These are phyloP conservation scores for Lepidocyrtinus sp. DNA, from an alignment of 2,888 invertebrate genomes.

Conservation along the genomic window DNA sequence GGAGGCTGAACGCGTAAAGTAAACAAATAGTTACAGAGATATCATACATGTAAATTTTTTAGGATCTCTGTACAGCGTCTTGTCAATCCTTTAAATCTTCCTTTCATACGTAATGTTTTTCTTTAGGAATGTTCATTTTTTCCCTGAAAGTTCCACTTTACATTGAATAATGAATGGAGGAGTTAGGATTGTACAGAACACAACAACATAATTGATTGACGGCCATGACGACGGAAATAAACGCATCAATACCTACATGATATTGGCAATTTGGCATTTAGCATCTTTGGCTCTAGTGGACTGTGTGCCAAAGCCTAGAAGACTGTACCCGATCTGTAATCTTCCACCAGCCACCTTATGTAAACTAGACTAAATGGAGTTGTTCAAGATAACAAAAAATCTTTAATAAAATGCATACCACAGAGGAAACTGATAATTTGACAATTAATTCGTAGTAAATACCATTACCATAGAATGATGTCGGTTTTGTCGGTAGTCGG, in stretches of 20 bases:
- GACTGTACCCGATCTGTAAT: background rate
- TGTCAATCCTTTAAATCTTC: too few relatives aligned
- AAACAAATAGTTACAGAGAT: too few relatives aligned
- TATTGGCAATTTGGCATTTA: background rate
- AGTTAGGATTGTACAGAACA: too few relatives aligned
- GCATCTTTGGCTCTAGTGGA: background rate
- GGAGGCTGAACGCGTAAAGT: too few relatives aligned
- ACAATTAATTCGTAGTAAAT: background rate
- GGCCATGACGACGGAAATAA: constrained; percentile 17
- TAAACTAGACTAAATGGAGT: background rate
- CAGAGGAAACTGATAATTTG: background rate
- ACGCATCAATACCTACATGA: background rate
- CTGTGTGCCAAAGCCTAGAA: constrained; percentile 8
- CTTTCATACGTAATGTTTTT: too few relatives aligned
- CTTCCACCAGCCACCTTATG: background rate
- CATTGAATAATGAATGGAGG: too few relatives aligned
- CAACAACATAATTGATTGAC: constrained; percentile 19
- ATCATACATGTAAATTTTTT: too few relatives aligned
- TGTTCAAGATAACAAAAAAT: background rate
- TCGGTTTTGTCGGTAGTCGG: too few relatives aligned
- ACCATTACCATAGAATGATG: too few relatives aligned
- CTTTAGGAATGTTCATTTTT: too few relatives aligned
- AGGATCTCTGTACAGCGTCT: too few relatives aligned
- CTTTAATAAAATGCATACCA: background rate
- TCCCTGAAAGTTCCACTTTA: too few relatives aligned